Base-by-base conservation (phyloP, 1,140 invertebrate species). In the Penaeus indicus region DNA sequence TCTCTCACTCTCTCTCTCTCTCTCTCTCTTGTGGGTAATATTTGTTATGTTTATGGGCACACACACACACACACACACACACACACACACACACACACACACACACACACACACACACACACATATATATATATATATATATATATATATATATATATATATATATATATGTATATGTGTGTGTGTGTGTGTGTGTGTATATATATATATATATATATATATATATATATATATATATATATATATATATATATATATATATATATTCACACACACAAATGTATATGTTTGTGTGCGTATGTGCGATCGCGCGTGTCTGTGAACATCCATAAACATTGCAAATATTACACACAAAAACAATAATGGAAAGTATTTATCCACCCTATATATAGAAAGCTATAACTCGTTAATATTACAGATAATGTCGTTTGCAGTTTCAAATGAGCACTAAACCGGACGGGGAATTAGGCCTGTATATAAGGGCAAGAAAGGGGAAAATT, bases 141-240 rank as follows among this genome's bases (percentile, higher is more conserved):
- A n/a, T 67, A n/a, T 67, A n/a, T 3, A n/a, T 67, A 3, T 67
- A 3, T 67, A n/a, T 67, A n/a, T 67, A n/a, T n/a, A n/a, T 67
- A n/a, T 67, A n/a, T 67, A n/a, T 67, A n/a, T 67, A n/a, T 67
- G 3, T 67, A n/a, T 67, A n/a, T 64, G 63, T 64, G 63, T 64
- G 63, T 64, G 63, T 64, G 63, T 64, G 63, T 64, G 63, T 64
- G 63, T 64, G 63, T 64, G 63, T 64, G 63, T 64, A n/a, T 67
- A n/a, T 67, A n/a, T 67, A n/a, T 67, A n/a, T 67, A n/a, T 67
- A n/a, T 67, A n/a, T 3, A n/a, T 67, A n/a, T 67, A n/a, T 67
- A n/a, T 3, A n/a, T 1, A n/a, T 67, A n/a, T 67, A n/a, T 67
- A n/a, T 3, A n/a, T 3, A n/a, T 3, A n/a, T 67, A n/a, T 67